Evolutionary conservation across 2,888 invertebrate genomes (phyloP).

Genomic region (Saturnia japonica): DNA sequence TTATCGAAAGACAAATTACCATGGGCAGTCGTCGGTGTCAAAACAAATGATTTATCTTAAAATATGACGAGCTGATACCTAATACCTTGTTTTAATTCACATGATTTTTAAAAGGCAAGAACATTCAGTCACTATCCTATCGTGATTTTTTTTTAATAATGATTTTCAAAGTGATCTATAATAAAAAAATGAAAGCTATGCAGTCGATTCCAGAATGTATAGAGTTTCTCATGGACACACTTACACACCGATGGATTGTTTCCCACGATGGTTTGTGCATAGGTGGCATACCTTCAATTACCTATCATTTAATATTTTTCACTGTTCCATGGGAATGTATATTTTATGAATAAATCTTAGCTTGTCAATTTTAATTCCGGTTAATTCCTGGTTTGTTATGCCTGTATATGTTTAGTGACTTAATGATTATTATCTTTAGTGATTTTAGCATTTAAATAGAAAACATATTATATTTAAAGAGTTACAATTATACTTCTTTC

Average conservation of each 20-base stretch:
- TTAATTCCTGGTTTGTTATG: not conserved
- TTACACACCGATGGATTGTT: slow-evolving; percentile 44
- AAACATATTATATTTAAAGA: too few species aligned
- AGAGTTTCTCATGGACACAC: slow-evolving; percentile 23
- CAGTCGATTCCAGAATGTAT: not conserved
- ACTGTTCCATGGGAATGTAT: slow-evolving; percentile 25
- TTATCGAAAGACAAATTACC: not conserved
- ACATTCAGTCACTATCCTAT: not conserved
- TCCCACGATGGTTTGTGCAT: slow-evolving; percentile 51
- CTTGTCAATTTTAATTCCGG: not conserved
- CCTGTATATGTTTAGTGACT: too few species aligned
- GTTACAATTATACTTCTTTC: too few species aligned
- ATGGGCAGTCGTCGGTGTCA: not conserved
- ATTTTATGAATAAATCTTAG: not conserved
- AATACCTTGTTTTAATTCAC: not conserved
- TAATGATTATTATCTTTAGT: too few species aligned
- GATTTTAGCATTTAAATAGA: too few species aligned
- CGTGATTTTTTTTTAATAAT: not conserved
- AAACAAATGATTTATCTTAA: not conserved
- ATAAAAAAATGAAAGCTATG: not conserved
- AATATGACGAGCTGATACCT: not conserved
- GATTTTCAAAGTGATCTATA: not conserved
- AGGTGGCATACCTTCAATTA: slow-evolving; percentile 37
- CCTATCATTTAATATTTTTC: slow-evolving; percentile 31
- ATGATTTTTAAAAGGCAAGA: not conserved